These are phyloP conservation scores for Caenorhabditis panamensis DNA, from an alignment of 2,888 invertebrate species.

Conservation along the genomic window DNA sequence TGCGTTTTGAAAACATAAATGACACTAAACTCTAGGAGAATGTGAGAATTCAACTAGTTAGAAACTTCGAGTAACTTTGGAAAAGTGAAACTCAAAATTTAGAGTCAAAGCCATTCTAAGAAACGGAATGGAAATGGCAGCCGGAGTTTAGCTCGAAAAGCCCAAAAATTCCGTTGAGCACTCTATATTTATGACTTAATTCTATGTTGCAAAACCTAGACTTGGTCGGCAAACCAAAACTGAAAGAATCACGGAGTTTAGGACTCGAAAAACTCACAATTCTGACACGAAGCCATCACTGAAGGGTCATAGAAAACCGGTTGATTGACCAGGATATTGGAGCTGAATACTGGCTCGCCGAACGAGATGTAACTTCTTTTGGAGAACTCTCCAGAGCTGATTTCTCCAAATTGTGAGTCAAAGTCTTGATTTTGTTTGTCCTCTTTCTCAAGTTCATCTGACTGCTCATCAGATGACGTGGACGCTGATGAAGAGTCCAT, in stretches of 20 bases:
- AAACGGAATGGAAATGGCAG: neutral
- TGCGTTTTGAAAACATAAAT: neutral
- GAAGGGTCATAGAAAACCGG: conserved; percentile 14
- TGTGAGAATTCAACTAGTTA: no score
- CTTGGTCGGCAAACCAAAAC: no score
- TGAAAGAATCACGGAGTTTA: no score
- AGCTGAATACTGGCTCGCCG: conserved; percentile 27
- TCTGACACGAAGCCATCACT: conserved; percentile 31
- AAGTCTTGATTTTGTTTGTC: neutral
- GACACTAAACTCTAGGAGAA: neutral
- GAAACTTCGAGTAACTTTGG: no score
- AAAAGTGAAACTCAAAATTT: neutral
- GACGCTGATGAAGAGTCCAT: neutral
- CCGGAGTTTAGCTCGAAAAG: conserved; percentile 11
- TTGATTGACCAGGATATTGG: conserved; percentile 30
- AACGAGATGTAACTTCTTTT: conserved; percentile 40
- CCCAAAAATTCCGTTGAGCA: conserved; percentile 3
- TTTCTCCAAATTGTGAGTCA: conserved; percentile 26
- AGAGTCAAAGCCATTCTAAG: neutral
- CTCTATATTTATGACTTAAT: conserved; percentile 48
- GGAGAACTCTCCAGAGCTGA: conserved; percentile 18
- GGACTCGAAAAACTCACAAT: conserved; percentile 29
- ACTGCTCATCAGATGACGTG: neutral
- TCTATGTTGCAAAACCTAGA: no score
- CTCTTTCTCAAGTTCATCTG: neutral